These are phyloP conservation scores for Chrosomus eos DNA, from an alignment of 2,797 vertebrate genomes.

Conservation along the genomic window DNA sequence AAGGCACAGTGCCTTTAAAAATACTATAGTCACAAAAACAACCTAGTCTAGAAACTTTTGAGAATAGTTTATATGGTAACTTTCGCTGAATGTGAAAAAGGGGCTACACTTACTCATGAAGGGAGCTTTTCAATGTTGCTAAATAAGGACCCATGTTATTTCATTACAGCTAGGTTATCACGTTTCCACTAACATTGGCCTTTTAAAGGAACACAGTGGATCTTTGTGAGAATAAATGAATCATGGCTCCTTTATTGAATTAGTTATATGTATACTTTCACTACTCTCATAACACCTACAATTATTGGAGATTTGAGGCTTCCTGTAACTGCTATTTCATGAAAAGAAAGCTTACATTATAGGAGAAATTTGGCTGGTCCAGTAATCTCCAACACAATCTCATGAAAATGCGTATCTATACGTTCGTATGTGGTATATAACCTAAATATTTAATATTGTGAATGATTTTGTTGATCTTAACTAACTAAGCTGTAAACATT, in stretches of 20 bases:
- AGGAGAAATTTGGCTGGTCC: not conserved
- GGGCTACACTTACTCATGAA: constrained; percentile 36
- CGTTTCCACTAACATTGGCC: constrained; percentile 58
- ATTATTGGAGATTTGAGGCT: constrained; percentile 57
- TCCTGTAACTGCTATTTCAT: constrained; percentile 55
- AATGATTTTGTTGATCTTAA: constrained; percentile 26
- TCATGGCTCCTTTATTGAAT: constrained; percentile 60
- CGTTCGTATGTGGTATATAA: not conserved
- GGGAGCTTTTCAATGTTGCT: constrained; percentile 57
- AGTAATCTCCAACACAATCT: too few relatives aligned
- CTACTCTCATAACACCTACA: constrained; percentile 55
- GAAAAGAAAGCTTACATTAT: constrained; percentile 49
- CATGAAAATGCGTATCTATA: too few relatives aligned
- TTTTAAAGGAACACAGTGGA: constrained; percentile 60
- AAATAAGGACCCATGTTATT: constrained; percentile 58
- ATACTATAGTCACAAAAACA: not conserved
- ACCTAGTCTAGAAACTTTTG: not conserved
- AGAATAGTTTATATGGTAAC: not conserved
- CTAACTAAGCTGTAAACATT: constrained; percentile 24
- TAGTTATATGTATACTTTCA: constrained; percentile 56
- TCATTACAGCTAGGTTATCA: constrained; percentile 63
- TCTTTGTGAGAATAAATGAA: constrained; percentile 63
- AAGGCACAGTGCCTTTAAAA: not conserved
- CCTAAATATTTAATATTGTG: constrained; percentile 22
- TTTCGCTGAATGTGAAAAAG: constrained; percentile 13